Base-by-base conservation (phyloP, 2,888 invertebrate genomes). In the Neoaliturus tenellus region DNA sequence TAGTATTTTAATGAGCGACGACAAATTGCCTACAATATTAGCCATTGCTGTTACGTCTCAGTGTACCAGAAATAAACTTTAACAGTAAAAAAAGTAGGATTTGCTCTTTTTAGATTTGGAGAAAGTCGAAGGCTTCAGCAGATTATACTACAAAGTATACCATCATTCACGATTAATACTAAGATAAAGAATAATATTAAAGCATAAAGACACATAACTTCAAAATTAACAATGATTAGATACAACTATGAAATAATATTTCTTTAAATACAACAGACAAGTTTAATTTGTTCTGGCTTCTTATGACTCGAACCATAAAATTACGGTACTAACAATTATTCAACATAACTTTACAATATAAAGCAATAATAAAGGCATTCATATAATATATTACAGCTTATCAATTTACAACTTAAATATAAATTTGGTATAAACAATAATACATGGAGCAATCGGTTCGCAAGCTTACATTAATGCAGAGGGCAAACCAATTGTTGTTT, bases 361-460 rank as follows among this genome's bases (percentile, higher is more conserved):
- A 28, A 67, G 35, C 6, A 35, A 17, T 33, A 67, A 67, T 67
- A 67, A 67, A 31, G 67, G 67, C 67, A 67, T 31, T 67, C 31
- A 10, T 31, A 67, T 62, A 31, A 62, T 62, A 62, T 67, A 35
- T 20, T 67, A 67, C 67, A 67, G 67, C 67, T 67, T 67, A 67
- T 31, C 31, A 67, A 31, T 67, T 2, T 67, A 67, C 67, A 67
- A 67, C 67, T 67, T 67, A 67, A 62, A 67, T 31, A 67, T 67
- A 33, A 31, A 67, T 67, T 67, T 67, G 67, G 67, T 67, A 67
- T 31, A 67, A 67, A 67, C 67, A 67, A 67, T 31, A 67, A 67
- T 67, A 31, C 67, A 67, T n/a, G 67, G 31, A 67, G 67, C 28
- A 31, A 8, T n/a, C 10, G 17, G 67, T 12, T 67, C 31, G 67